phyloP scores from a whole-genome alignment of 2,888 invertebrate species.

The Oegoconia quadripuncta region DNA sequence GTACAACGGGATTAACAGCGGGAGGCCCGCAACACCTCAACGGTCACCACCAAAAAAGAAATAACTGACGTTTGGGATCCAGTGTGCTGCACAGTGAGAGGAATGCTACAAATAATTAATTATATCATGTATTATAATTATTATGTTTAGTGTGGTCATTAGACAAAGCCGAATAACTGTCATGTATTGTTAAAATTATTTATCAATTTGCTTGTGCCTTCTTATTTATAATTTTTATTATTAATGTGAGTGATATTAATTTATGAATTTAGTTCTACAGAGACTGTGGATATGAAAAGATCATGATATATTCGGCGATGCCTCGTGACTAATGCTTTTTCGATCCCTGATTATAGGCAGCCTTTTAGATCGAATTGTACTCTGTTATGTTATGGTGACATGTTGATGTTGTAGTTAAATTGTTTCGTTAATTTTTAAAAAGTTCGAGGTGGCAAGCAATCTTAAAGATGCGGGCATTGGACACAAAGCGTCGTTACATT shows the following conservation, averaged over 20 bases:
- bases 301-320: conserved; percentile 62
- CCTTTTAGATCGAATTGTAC: conserved; percentile 44
- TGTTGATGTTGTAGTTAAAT: conserved; percentile 61
- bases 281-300: conserved; percentile 37
- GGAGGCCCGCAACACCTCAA: conserved; percentile 91
- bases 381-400: conserved; percentile 53
- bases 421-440: conserved; percentile 52
- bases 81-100: conserved; percentile 76
- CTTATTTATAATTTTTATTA: conserved; percentile 70
- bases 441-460: conserved; percentile 56
- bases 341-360: conserved; percentile 59
- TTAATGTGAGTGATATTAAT: conserved; percentile 73
- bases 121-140: conserved; percentile 74
- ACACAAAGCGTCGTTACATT: conserved; percentile 56
- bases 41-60: conserved; percentile 86
- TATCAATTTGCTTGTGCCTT: conserved; percentile 76
- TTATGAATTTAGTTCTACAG: conserved; percentile 71
- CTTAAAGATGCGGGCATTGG: conserved; percentile 71
- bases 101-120: conserved; percentile 76
- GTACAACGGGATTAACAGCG: conserved; percentile 93
- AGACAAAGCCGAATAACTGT: conserved; percentile 64
- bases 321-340: conserved; percentile 64
- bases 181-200: conserved; percentile 65
- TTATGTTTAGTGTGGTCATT: conserved; percentile 64
- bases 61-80: conserved; percentile 79